Percentiles rank a stretch among this genome's conserved stretches.
Evolutionary conservation across 1,140 invertebrate species (phyloP).

Genomic region (Bombus cullumanus): DNA sequence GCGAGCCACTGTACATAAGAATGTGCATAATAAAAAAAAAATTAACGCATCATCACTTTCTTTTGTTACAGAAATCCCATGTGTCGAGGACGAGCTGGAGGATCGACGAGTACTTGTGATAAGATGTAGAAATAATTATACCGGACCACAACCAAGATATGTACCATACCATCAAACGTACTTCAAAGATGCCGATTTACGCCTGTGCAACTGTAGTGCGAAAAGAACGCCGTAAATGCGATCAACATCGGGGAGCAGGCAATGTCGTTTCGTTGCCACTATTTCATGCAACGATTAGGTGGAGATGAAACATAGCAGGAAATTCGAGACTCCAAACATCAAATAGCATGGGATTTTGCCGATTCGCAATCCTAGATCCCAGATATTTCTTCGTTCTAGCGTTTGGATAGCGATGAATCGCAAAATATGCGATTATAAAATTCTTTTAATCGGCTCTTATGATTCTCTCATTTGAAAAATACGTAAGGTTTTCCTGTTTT

Average conservation of each 20-base stretch:
- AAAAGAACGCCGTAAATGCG: constrained; percentile 47
- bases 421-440: background rate
- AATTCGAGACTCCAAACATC: background rate
- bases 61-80: constrained; percentile 75
- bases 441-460: background rate
- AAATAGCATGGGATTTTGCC: background rate
- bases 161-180: constrained; percentile 63
- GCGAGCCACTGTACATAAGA: too few relatives aligned
- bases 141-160: constrained; percentile 74
- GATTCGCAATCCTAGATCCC: background rate
- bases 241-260: constrained; percentile 44
- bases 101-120: constrained; percentile 78
- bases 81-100: constrained; percentile 69
- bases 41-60: constrained; percentile 20
- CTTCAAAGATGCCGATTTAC: constrained; percentile 77
- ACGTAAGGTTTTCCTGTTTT: too few relatives aligned
- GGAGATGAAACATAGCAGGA: constrained; percentile 8
- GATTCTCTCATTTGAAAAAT: too few relatives aligned
- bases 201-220: constrained; percentile 73
- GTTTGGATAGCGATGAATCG: background rate
- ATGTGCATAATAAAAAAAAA: background rate
- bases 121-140: constrained; percentile 80
- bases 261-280: constrained; percentile 29
- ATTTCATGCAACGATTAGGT: constrained; percentile 16
- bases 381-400: background rate